Conservation (phyloP, 92 coral and sea anemone species). For the Galaxea fascicularis region DNA sequence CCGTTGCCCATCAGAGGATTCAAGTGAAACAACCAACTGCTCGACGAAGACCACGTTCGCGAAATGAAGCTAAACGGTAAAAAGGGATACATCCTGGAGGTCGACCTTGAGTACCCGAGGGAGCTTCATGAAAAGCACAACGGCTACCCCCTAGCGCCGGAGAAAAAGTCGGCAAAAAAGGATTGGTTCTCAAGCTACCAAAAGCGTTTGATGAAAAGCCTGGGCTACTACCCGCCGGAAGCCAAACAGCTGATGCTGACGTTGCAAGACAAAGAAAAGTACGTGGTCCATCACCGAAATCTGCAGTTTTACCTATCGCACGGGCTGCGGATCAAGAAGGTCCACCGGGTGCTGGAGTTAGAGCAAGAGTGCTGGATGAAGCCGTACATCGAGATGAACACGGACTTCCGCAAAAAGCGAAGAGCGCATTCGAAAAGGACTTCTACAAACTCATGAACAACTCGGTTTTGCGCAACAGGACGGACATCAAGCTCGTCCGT, state of each 20-base stretch:
- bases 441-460: background rate
- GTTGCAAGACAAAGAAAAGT: background rate
- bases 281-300: background rate
- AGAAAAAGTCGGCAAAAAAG: background rate
- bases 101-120: background rate
- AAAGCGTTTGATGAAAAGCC: background rate
- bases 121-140: background rate
- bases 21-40: background rate
- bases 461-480: no score
- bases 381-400: conserved; percentile 4
- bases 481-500: no score
- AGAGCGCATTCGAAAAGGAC: background rate
- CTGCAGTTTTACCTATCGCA: background rate
- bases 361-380: conserved; percentile 1
- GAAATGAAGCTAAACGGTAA: background rate
- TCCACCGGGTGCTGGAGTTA: background rate
- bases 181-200: background rate
- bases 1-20: background rate
- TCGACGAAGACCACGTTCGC: background rate
- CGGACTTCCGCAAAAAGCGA: background rate
- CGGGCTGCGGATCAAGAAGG: background rate
- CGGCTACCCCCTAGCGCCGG: no score
- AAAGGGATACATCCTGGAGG: background rate
- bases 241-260: no score
- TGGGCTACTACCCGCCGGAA: background rate